These are phyloP conservation scores for Diplodus puntazzo DNA, from an alignment of 2,797 vertebrate genomes.

Conservation along the genomic window DNA sequence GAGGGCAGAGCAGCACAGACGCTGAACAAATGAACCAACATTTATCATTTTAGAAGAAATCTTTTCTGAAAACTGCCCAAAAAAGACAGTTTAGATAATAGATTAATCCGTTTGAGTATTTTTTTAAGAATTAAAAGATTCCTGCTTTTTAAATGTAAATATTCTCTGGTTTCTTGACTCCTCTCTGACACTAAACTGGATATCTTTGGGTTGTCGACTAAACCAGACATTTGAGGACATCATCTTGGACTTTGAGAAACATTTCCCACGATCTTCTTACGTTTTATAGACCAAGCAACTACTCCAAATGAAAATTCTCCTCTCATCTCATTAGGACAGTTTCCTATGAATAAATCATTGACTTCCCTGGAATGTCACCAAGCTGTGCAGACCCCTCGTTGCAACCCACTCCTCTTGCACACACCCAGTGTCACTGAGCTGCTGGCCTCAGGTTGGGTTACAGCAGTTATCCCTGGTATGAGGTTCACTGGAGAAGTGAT, in stretches of 20 bases:
- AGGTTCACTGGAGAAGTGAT: constrained; percentile 10
- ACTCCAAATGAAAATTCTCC: too few species aligned
- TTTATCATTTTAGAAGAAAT: neutral
- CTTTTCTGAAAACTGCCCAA: neutral
- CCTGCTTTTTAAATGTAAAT: too few species aligned
- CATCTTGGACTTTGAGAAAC: too few species aligned
- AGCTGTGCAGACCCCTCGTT: neutral
- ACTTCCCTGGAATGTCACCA: constrained; percentile 23
- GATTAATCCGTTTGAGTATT: too few species aligned
- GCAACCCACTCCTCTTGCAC: constrained; percentile 34
- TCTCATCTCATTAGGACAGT: neutral
- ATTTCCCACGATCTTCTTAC: too few species aligned
- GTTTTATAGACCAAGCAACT: too few species aligned
- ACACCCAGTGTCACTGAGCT: constrained; percentile 34
- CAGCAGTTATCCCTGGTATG: constrained; percentile 56
- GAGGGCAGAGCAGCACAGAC: constrained; percentile 14
- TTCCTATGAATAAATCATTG: neutral
- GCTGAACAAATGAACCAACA: neutral
- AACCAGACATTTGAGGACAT: too few species aligned
- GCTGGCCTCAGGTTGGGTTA: constrained; percentile 52
- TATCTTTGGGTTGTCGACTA: too few species aligned
- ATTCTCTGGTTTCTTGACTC: too few species aligned
- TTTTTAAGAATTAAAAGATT: too few species aligned
- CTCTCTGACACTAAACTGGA: too few species aligned
- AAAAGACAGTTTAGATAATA: neutral